A percentile compares a stretch with the other conserved stretches of the same genome.
These are phyloP conservation scores for Dicerorhinus sumatrensis DNA, from an alignment of 2,113 vertebrate genomes.

Conservation along the genomic window DNA sequence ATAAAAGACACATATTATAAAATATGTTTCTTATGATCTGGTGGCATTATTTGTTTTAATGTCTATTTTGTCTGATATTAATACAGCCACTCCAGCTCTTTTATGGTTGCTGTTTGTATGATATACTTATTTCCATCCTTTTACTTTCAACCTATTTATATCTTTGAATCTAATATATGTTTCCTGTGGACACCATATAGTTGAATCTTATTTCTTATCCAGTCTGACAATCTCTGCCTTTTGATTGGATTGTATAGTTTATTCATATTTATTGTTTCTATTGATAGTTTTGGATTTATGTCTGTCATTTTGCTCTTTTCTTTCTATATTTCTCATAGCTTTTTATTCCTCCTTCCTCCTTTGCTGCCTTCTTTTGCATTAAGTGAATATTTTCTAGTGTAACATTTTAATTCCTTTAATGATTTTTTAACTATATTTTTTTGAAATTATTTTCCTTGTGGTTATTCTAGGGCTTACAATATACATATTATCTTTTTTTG, in stretches of 20 bases:
- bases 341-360: neutral
- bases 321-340: neutral
- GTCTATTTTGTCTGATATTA: neutral
- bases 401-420: neutral
- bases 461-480: neutral
- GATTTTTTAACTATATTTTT: constrained; percentile 11
- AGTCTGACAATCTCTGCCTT: neutral
- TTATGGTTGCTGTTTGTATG: neutral
- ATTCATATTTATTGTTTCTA: constrained; percentile 29
- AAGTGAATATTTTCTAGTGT: constrained; percentile 49
- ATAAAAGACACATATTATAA: neutral
- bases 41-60: neutral
- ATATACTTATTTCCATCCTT: neutral
- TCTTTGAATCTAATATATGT: constrained; percentile 8
- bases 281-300: neutral
- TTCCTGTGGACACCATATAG: neutral
- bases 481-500: neutral
- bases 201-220: constrained; percentile 22
- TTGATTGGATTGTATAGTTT: neutral
- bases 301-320: neutral
- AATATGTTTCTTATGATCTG: neutral
- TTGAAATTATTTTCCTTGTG: neutral
- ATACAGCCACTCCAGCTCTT: neutral
- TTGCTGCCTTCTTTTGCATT: constrained; percentile 6
- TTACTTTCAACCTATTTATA: neutral